Percentiles rank a stretch among this genome's conserved stretches.
These are phyloP conservation scores for Aporophyla lueneburgensis DNA, from an alignment of 2,888 invertebrate genomes.

Conservation along the genomic window DNA sequence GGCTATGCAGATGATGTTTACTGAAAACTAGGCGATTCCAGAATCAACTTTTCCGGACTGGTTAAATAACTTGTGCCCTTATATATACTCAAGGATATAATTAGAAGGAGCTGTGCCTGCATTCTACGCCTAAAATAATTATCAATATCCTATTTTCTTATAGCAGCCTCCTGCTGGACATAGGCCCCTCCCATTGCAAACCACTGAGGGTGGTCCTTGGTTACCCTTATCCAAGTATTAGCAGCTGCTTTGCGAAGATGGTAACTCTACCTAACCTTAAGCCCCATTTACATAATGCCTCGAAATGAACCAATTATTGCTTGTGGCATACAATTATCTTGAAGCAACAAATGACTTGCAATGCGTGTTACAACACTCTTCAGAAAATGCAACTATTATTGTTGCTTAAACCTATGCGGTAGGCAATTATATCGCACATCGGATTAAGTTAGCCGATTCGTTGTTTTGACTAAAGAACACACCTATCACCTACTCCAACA, in stretches of 20 bases:
- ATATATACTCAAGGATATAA: no score
- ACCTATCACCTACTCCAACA: background rate
- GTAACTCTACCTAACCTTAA: background rate
- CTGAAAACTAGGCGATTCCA: background rate
- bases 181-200: background rate
- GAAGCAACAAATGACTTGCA: background rate
- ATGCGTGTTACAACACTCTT: no score
- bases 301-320: background rate
- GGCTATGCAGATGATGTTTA: no score
- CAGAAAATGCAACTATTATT: no score
- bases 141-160: no score
- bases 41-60: background rate
- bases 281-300: background rate
- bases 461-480: background rate
- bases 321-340: background rate
- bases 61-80: background rate
- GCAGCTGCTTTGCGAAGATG: no score
- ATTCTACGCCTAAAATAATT: background rate
- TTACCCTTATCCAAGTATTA: background rate
- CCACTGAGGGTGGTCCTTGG: background rate
- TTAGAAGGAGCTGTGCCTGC: background rate
- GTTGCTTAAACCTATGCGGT: no score
- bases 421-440: no score
- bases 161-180: background rate
- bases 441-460: background rate